Evolutionary conservation across 2,113 vertebrate genomes (phyloP), one percentile per base, ranked within the genome.

Genomic region (Ramphastos sulfuratus): DNA sequence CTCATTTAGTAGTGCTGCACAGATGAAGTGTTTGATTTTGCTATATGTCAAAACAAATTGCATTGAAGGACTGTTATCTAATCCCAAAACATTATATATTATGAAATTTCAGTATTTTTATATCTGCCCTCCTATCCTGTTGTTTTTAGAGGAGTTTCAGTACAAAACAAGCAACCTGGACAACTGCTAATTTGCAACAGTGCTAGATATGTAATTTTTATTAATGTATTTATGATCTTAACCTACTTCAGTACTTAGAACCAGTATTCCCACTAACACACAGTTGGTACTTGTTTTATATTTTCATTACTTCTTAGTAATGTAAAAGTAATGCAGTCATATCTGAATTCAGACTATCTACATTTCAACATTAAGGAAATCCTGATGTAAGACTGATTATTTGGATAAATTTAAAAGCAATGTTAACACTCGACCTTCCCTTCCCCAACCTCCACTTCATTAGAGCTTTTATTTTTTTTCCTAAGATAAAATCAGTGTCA

Each of bases 51-150:
- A 69, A 94, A 87, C n/a, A 65, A 78, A 56, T 5, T 54, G 25
- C 60, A 82, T 14, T 52, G 52, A 72, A 77, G 10, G 7, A 74
- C 50, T 71, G 13, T n/a, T 86, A 84, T 8, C 28, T 48, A 15
- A 28, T 87, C 46, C 16, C 4, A 10, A 48, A 59, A 61, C 18
- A 67, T 31, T 39, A 27, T 30, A 56, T 5, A 30, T 10, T n/a
- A 28, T 20, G 11, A 59, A 93, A 80, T 44, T 69, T 13, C 46
- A 90, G 64, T 2, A 28, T 21, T 17, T 66, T 42, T 37, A 39
- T 10, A 69, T 7, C 28, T 48, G 50, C 3, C 4, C 4, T 4
- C 2, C 4, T 1, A 17, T 4, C 3, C 3, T 4, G 6, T 3
- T 82, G n/a, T 33, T 91, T 92, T 77, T 16, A 82, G 56, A 82